These are phyloP conservation scores for Dryoscopus gambensis DNA, from an alignment of 2,113 vertebrate species.

Conservation along the genomic window DNA sequence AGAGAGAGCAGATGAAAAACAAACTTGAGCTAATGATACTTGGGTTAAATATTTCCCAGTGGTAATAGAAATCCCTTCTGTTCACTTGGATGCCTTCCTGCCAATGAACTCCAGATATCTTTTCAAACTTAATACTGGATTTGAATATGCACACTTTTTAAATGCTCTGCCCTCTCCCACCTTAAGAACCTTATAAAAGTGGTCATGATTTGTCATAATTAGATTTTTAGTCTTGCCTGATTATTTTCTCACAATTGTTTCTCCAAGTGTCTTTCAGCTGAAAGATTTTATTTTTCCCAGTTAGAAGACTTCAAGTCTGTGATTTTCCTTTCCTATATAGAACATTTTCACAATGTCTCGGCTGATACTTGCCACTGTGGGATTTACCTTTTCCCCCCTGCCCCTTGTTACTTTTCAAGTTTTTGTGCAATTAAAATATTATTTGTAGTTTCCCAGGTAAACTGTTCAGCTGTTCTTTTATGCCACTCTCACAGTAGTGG, in stretches of 20 bases:
- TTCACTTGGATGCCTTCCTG: not conserved
- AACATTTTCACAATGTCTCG: not conserved
- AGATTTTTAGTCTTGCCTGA: not conserved
- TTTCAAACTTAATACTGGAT: not conserved
- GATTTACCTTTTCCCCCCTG: fast-evolving
- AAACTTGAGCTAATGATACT: not conserved
- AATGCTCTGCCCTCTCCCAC: not conserved
- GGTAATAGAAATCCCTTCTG: not conserved
- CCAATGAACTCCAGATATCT: not conserved
- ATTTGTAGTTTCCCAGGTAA: not conserved
- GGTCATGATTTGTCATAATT: not conserved
- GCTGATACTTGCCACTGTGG: not conserved
- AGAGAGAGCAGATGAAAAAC: not conserved
- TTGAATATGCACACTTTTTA: not conserved
- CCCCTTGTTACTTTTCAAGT: not conserved
- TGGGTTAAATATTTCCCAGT: not conserved
- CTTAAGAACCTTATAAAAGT: not conserved
- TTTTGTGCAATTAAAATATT: not conserved
- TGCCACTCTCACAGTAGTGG: not conserved
- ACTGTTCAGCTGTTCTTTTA: not conserved
- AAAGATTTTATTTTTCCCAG: not conserved
- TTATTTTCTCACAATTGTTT: not conserved
- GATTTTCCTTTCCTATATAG: not conserved
- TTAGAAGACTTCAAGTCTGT: not conserved
- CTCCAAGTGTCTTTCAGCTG: not conserved